These are phyloP conservation scores for Trissolcus basalis DNA, from an alignment of 1,140 invertebrate genomes.

Conservation along the genomic window DNA sequence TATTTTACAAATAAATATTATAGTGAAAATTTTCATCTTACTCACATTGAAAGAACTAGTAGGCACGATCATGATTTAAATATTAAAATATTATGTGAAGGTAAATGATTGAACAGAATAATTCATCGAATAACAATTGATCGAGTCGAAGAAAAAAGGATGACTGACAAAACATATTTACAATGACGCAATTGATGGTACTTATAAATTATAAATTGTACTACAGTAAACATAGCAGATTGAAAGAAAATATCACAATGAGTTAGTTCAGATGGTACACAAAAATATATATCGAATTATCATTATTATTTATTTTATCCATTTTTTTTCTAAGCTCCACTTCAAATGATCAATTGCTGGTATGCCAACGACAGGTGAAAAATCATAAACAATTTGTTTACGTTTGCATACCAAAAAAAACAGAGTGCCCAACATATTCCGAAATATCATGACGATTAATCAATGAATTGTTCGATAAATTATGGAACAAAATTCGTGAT, in stretches of 20 bases:
- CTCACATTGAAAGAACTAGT: conserved; percentile 37
- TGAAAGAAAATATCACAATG: too few species aligned
- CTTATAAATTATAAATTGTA: too few species aligned
- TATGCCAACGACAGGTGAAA: too few species aligned
- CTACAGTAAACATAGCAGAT: too few species aligned
- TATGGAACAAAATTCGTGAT: conserved; percentile 11
- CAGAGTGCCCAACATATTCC: background rate
- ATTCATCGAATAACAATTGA: conserved; percentile 34
- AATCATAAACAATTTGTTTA: background rate
- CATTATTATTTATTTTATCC: too few species aligned
- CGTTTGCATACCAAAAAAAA: background rate
- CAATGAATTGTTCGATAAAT: conserved; percentile 44
- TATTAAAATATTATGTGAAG: conserved; percentile 35
- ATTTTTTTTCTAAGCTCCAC: too few species aligned
- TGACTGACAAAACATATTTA: background rate
- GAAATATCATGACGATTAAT: conserved; percentile 24
- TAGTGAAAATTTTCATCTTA: conserved; percentile 21
- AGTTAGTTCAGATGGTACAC: too few species aligned
- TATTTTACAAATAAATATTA: conserved; percentile 56
- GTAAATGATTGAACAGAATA: conserved; percentile 24
- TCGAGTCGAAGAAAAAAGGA: conserved; percentile 6
- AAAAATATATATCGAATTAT: too few species aligned
- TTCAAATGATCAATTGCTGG: too few species aligned
- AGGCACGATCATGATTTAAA: conserved; percentile 53
- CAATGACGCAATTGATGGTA: too few species aligned